Percentiles rank a stretch among this genome's conserved stretches.
These are phyloP conservation scores for Drosophila longiperda DNA, from an alignment of 2,888 invertebrate genomes.

Conservation along the genomic window DNA sequence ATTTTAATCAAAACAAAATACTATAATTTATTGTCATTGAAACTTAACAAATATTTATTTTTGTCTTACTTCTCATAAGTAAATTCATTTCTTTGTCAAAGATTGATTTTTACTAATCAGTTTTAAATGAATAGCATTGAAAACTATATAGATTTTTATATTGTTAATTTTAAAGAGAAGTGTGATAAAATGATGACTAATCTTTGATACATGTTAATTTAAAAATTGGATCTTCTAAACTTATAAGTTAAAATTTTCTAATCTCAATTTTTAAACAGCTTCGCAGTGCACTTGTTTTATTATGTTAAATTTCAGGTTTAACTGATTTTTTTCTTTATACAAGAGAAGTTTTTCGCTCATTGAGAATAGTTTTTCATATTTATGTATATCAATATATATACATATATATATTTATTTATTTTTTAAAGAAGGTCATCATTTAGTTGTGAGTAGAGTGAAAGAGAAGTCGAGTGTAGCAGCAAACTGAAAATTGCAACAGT, in stretches of 20 bases:
- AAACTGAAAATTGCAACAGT: conserved; percentile 60
- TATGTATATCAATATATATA: conserved; percentile 24
- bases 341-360: conserved; percentile 15
- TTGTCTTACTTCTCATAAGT: neutral
- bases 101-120: neutral
- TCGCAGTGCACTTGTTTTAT: conserved; percentile 13
- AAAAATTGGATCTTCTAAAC: neutral
- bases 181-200: neutral
- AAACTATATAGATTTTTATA: neutral
- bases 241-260: neutral
- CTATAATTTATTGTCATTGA: conserved; percentile 3
- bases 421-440: conserved; percentile 66
- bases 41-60: neutral
- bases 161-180: neutral
- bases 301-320: conserved; percentile 61
- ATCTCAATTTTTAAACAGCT: neutral
- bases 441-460: conserved; percentile 20
- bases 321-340: conserved; percentile 31
- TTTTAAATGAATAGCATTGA: neutral
- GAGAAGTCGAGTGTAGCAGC: conserved; percentile 16
- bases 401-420: conserved; percentile 20
- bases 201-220: neutral
- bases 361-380: conserved; percentile 17
- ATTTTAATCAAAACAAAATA: conserved; percentile 5
- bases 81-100: neutral